Evolutionary conservation across 2,888 invertebrate species (phyloP).

Genomic region (Neuroscelio doddi): DNA sequence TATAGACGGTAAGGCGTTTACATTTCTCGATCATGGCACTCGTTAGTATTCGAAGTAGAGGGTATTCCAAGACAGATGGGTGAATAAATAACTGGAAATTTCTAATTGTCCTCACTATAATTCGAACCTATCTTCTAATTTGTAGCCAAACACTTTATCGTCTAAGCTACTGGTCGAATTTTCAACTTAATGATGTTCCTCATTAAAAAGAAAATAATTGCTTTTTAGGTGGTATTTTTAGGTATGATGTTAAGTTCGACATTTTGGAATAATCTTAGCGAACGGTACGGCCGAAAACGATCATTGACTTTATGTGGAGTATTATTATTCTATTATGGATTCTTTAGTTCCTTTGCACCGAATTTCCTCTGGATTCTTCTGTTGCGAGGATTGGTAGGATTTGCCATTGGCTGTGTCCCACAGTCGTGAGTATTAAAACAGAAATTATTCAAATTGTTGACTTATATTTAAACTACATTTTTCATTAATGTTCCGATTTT

Average conservation of each 20-base stretch:
- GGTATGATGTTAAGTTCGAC: slow-evolving; percentile 98
- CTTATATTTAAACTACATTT: too few species aligned
- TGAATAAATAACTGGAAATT: too few species aligned
- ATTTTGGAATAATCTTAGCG: slow-evolving; percentile 96
- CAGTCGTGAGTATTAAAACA: slow-evolving; percentile 86
- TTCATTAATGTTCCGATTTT: too few species aligned
- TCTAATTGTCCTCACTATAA: too few species aligned
- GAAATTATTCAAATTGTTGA: too few species aligned
- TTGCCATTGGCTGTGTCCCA: slow-evolving; percentile 96
- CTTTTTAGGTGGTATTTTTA: slow-evolving; percentile 83
- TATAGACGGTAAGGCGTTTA: too few species aligned
- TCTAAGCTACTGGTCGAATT: too few species aligned
- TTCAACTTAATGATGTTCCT: too few species aligned
- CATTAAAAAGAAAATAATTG: too few species aligned
- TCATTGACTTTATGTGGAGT: slow-evolving; percentile 93
- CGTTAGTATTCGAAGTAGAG: not conserved
- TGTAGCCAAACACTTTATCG: too few species aligned
- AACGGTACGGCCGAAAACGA: slow-evolving; percentile 93
- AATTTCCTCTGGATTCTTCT: slow-evolving; percentile 93
- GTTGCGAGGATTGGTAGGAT: slow-evolving; percentile 93
- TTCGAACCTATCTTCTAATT: too few species aligned
- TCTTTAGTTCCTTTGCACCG: slow-evolving; percentile 91
- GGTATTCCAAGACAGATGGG: not conserved
- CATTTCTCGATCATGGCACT: too few species aligned
- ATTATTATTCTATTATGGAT: slow-evolving; percentile 91